These are phyloP conservation scores for Erebia epiphron DNA, from an alignment of 2,888 invertebrate species.

Conservation along the genomic window DNA sequence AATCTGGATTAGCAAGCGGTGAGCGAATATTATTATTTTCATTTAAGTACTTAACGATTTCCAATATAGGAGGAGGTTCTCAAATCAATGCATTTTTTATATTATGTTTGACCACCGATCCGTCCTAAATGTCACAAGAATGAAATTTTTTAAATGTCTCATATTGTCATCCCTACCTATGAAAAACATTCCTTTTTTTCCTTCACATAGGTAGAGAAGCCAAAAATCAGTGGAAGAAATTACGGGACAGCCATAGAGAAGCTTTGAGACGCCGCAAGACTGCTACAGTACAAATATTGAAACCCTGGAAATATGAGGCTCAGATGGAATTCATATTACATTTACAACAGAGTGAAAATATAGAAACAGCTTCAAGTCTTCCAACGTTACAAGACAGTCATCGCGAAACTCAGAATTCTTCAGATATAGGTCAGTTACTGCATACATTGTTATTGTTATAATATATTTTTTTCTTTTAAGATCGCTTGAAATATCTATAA, in stretches of 20 bases:
- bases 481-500: not conserved
- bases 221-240: conserved; percentile 44
- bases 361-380: conserved; percentile 26
- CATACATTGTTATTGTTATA: not conserved
- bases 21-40: conserved; percentile 26
- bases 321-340: conserved; percentile 41
- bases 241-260: conserved; percentile 45
- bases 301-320: conserved; percentile 42
- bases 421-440: conserved; percentile 1
- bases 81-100: no score
- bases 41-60: conserved; percentile 11
- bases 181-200: not conserved
- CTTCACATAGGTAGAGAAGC: conserved; percentile 40
- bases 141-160: no score
- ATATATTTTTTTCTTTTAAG: not conserved
- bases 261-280: conserved; percentile 41
- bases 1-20: conserved; percentile 43
- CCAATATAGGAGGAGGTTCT: not conserved
- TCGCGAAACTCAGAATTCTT: not conserved
- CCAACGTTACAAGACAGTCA: not conserved
- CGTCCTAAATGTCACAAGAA: no score
- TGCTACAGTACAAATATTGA: conserved; percentile 33
- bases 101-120: no score
- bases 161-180: no score
- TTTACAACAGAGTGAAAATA: conserved; percentile 34